These are phyloP conservation scores for Ptilorrhoa leucosticta DNA, from an alignment of 2,113 vertebrate genomes.

Conservation along the genomic window DNA sequence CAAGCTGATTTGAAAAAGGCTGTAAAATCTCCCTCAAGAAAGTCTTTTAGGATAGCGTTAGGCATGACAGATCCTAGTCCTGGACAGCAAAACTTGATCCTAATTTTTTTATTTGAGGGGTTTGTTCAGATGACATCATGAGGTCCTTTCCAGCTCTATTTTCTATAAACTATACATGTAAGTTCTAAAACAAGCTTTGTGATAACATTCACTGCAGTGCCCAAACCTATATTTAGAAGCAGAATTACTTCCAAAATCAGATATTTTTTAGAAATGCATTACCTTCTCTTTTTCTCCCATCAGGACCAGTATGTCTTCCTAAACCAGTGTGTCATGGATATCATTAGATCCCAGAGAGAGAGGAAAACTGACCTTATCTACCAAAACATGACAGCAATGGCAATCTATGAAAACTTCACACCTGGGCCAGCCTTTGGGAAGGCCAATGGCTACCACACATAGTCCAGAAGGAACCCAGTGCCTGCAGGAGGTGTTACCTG, in stretches of 20 bases:
- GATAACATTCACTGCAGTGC: not conserved
- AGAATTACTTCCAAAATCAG: not conserved
- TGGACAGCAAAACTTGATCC: not conserved
- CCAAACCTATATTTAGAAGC: not conserved
- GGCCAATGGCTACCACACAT: conserved; percentile 72
- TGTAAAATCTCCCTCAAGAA: not conserved
- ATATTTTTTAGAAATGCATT: not conserved
- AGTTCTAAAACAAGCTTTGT: not conserved
- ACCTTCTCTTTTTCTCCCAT: not conserved
- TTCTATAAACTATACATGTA: not conserved
- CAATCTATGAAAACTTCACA: conserved; percentile 85
- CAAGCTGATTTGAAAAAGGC: not conserved
- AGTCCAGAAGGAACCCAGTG: not conserved
- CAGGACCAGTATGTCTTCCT: conserved; percentile 96
- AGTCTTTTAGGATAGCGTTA: not conserved
- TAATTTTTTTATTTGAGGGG: accelerated
- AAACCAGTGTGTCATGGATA: conserved; percentile 91
- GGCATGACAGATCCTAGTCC: not conserved
- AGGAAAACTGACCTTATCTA: conserved; percentile 90
- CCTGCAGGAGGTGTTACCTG: not conserved
- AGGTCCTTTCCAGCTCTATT: not conserved
- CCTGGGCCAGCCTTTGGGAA: conserved; percentile 59
- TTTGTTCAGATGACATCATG: not conserved
- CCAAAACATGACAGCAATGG: conserved; percentile 85
- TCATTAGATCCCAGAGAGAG: conserved; percentile 86